A percentile compares a stretch with the other conserved stretches of the same genome.
phyloP scores from a whole-genome alignment of 2,113 vertebrate genomes.

The Osmerus mordax region DNA sequence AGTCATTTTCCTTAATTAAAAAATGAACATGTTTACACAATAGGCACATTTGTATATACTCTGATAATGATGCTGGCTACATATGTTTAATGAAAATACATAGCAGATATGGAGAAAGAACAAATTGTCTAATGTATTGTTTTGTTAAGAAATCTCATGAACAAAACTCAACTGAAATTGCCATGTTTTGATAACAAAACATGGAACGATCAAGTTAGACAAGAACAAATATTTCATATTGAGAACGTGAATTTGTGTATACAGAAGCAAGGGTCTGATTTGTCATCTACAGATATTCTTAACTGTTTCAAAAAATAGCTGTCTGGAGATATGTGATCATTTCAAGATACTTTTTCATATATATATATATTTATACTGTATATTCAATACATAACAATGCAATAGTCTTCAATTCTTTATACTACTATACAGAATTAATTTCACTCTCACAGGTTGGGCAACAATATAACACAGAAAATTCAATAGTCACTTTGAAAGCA shows the following conservation, averaged over 20 bases:
- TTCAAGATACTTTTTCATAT: not conserved
- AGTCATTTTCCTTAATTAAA: not conserved
- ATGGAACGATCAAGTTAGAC: not conserved
- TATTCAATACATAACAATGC: conserved; percentile 6
- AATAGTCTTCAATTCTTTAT: conserved; percentile 4
- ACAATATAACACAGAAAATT: not conserved
- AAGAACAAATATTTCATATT: not conserved
- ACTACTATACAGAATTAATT: conserved; percentile 3
- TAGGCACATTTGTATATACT: conserved; percentile 12
- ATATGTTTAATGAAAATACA: not conserved
- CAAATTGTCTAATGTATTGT: not conserved
- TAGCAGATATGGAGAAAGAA: not conserved
- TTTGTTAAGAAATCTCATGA: not conserved
- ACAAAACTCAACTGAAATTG: not conserved
- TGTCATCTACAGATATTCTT: not conserved
- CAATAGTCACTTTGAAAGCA: not conserved
- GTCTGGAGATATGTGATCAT: conserved; percentile 8
- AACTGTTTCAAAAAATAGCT: conserved; percentile 3
- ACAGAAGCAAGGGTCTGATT: not conserved
- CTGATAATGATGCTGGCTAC: conserved; percentile 6
- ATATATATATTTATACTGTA: not conserved
- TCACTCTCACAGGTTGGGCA: not conserved
- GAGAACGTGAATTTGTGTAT: not conserved
- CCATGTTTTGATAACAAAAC: not conserved
- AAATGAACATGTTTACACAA: conserved; percentile 14